Percentiles rank a stretch among this genome's conserved stretches.
These are phyloP conservation scores for Oxyteleia sp. DNA, from an alignment of 2,888 invertebrate species.

Conservation along the genomic window DNA sequence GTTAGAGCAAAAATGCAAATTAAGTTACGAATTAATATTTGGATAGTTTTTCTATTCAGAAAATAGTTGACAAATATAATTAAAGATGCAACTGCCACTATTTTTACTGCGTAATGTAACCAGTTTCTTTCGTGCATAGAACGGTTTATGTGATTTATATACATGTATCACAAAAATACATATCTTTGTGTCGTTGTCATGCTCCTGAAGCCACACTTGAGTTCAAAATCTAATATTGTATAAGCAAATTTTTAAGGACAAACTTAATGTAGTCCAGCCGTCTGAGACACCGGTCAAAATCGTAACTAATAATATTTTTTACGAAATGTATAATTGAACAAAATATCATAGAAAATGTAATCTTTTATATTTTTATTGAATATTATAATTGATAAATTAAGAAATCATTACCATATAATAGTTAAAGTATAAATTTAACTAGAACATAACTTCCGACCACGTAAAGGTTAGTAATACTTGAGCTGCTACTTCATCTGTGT, in stretches of 20 bases:
- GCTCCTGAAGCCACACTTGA: constrained; percentile 65
- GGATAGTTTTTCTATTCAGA: not conserved
- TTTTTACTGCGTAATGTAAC: not conserved
- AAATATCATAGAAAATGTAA: too few species aligned
- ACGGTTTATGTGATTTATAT: not conserved
- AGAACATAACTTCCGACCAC: too few species aligned
- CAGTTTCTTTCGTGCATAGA: not conserved
- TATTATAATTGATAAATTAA: too few species aligned
- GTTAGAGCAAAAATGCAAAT: not conserved
- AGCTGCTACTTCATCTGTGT: too few species aligned
- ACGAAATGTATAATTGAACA: too few species aligned
- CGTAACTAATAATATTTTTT: too few species aligned
- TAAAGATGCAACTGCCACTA: constrained; percentile 45
- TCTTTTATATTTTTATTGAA: too few species aligned
- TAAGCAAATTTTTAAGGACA: not conserved
- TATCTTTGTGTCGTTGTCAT: constrained; percentile 36
- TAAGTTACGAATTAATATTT: not conserved
- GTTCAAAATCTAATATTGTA: constrained; percentile 41
- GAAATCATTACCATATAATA: too few species aligned
- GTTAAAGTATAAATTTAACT: too few species aligned
- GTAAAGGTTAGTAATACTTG: too few species aligned
- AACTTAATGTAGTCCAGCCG: too few species aligned
- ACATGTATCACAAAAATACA: constrained; percentile 20
- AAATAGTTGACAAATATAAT: not conserved
- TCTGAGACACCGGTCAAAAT: too few species aligned